phyloP scores from a whole-genome alignment of 2,888 invertebrate species.

The Andrena dorsata region DNA sequence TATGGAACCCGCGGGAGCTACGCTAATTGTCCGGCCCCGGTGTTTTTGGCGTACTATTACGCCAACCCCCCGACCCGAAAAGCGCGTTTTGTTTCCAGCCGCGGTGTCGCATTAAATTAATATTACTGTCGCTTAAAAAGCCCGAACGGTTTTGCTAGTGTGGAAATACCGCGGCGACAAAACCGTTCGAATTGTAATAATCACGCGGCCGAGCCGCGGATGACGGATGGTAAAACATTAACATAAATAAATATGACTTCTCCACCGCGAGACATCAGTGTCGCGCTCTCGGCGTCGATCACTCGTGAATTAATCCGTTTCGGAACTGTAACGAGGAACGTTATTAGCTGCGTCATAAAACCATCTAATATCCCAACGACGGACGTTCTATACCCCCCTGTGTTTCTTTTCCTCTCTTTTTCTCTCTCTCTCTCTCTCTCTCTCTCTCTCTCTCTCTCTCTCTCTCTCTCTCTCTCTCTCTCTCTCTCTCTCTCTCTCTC shows the following conservation, averaged over 20 bases:
- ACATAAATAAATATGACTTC: constrained; percentile 21
- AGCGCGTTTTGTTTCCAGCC: constrained; percentile 30
- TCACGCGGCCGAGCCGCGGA: background rate
- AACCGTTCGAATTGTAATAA: constrained; percentile 50
- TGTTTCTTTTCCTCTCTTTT: background rate
- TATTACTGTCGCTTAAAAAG: constrained; percentile 42
- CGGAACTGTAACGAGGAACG: constrained; percentile 3
- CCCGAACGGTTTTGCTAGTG: background rate
- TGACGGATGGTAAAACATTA: constrained; percentile 10
- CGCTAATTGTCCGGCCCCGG: constrained; percentile 52
- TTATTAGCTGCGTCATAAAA: constrained; percentile 14
- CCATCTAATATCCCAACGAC: background rate
- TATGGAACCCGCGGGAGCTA: constrained; percentile 55
- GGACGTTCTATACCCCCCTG: background rate
- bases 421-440: background rate
- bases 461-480: too few species aligned
- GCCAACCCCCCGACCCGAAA: constrained; percentile 4
- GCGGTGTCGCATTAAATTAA: constrained; percentile 52
- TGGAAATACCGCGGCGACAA: constrained; percentile 4
- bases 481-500: too few species aligned
- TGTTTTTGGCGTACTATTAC: constrained; percentile 56
- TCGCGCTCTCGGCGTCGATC: too few species aligned
- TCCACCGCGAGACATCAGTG: too few species aligned
- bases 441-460: too few species aligned
- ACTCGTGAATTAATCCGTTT: constrained; percentile 20